Evolutionary conservation across 2,113 vertebrate genomes (phyloP).

Genomic region (Okapia johnstoni): DNA sequence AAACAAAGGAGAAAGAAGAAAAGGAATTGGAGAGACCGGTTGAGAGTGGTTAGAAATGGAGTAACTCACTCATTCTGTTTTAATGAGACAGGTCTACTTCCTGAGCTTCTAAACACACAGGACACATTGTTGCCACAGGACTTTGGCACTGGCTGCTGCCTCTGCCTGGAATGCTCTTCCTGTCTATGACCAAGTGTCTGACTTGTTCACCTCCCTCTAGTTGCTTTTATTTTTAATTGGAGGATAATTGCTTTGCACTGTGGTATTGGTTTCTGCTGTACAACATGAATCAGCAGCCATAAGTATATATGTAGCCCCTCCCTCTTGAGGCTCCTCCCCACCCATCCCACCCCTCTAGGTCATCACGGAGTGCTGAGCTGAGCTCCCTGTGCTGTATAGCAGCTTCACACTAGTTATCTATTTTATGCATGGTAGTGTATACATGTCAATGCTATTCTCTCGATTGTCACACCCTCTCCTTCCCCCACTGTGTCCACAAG

Average conservation of each 20-base stretch:
- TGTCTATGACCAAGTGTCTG: not conserved
- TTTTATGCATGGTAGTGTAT: not conserved
- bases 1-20: not conserved
- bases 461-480: not conserved
- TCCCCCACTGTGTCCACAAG: not conserved
- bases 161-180: not conserved
- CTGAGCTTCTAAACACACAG: not conserved
- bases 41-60: not conserved
- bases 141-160: not conserved
- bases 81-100: not conserved
- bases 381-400: not conserved
- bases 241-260: not conserved
- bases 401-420: not conserved
- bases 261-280: not conserved
- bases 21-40: not conserved
- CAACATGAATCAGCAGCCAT: not conserved
- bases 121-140: not conserved
- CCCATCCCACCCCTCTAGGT: not conserved
- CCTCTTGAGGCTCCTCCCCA: not conserved
- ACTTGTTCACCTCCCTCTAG: not conserved
- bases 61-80: not conserved
- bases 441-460: not conserved
- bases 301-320: not conserved
- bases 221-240: not conserved
- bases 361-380: fast-evolving